phyloP scores from a whole-genome alignment of 2,888 invertebrate genomes.

The Metellina segmentata region DNA sequence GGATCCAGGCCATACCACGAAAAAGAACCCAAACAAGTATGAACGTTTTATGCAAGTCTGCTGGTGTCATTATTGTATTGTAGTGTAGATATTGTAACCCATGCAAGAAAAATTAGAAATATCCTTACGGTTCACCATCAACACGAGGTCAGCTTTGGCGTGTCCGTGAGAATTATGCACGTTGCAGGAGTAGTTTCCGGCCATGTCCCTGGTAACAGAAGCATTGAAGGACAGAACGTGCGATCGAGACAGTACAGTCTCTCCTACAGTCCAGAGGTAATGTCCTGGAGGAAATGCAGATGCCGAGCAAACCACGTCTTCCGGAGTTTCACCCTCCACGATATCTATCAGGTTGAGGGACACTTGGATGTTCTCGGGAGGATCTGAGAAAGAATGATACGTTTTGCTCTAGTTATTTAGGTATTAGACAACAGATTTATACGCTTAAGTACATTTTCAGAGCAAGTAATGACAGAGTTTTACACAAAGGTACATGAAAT shows the following conservation, averaged over 20 bases:
- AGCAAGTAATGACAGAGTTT: too few relatives aligned
- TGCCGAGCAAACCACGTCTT: slow-evolving; percentile 78
- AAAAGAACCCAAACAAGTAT: too few relatives aligned
- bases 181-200: slow-evolving; percentile 88
- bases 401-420: too few relatives aligned
- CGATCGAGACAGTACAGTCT: slow-evolving; percentile 82
- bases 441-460: too few relatives aligned
- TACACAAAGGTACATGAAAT: too few relatives aligned
- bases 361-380: slow-evolving; percentile 91
- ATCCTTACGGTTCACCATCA: slow-evolving; percentile 92
- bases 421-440: too few relatives aligned
- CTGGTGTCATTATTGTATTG: too few relatives aligned
- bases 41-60: too few relatives aligned
- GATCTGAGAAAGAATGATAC: slow-evolving; percentile 83
- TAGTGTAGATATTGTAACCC: not conserved
- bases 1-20: too few relatives aligned
- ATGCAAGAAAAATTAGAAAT: not conserved
- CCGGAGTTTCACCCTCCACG: slow-evolving; percentile 79
- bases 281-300: slow-evolving; percentile 83
- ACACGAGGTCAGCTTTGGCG: slow-evolving; percentile 85
- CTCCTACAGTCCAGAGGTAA: slow-evolving; percentile 87
- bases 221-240: slow-evolving; percentile 84
- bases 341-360: slow-evolving; percentile 82
- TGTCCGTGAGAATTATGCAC: slow-evolving; percentile 88
- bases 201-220: slow-evolving; percentile 86